phyloP scores from a whole-genome alignment of 2,113 vertebrate genomes.

The Anseranas semipalmata region DNA sequence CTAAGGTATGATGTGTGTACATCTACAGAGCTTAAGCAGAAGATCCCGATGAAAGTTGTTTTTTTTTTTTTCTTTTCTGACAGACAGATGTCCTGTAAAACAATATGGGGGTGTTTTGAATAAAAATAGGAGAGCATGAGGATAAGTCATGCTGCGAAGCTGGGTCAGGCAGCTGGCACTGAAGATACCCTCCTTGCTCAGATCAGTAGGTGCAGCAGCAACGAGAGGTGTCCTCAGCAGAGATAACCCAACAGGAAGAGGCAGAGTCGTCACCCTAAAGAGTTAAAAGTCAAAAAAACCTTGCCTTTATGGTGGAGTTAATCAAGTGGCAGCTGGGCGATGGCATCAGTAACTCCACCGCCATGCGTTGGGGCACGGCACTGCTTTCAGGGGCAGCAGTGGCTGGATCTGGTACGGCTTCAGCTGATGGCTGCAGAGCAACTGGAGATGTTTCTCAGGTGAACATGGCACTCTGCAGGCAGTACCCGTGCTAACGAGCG shows the following conservation, averaged over 20 bases:
- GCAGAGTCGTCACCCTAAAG: not conserved
- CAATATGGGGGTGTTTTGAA: not conserved
- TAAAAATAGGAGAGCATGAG: not conserved
- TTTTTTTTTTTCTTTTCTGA: not conserved
- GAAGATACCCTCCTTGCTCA: accelerated
- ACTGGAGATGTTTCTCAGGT: not conserved
- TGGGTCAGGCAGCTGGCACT: not conserved
- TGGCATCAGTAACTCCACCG: not conserved
- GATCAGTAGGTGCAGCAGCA: not conserved
- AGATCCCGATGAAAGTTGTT: not conserved
- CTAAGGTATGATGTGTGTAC: not conserved
- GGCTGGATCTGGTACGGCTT: not conserved
- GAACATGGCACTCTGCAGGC: accelerated
- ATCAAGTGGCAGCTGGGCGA: not conserved
- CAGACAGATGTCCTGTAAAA: not conserved
- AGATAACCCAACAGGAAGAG: not conserved
- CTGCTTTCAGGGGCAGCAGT: not conserved
- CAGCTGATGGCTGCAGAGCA: not conserved
- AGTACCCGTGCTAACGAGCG: not conserved
- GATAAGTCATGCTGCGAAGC: not conserved
- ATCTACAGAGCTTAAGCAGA: not conserved
- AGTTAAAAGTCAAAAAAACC: not conserved
- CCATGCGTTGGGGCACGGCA: not conserved
- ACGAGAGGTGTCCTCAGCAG: not conserved
- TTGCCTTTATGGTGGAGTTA: not conserved